Conservation (phyloP, 1,140 invertebrate genomes). For the Colletes gigas region DNA sequence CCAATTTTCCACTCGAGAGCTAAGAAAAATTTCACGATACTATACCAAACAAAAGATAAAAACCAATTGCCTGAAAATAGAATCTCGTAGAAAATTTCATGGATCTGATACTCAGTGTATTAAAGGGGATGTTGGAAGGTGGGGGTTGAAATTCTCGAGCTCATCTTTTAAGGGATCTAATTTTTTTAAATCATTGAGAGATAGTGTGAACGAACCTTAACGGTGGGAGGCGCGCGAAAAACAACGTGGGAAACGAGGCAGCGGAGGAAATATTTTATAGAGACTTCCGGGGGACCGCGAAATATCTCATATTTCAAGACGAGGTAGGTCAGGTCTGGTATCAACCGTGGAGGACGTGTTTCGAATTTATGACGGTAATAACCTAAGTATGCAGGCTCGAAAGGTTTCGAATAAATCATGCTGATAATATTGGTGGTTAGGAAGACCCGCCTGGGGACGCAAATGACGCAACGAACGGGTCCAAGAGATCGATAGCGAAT, state of each 20-base stretch:
- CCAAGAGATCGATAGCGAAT: slow-evolving; percentile 2
- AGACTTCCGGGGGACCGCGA: slow-evolving; percentile 8
- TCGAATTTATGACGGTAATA: slow-evolving; percentile 63
- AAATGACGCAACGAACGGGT: neutral
- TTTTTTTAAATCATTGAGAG: no score
- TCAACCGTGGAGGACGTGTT: slow-evolving; percentile 47
- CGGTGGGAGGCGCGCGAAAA: neutral
- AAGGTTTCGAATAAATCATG: slow-evolving; percentile 61
- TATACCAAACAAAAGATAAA: no score
- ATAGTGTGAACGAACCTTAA: no score
- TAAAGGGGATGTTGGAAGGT: no score
- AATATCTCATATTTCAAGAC: slow-evolving; percentile 40
- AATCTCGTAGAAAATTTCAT: no score
- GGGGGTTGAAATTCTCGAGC: no score
- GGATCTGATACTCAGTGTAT: no score
- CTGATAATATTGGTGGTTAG: slow-evolving; percentile 53
- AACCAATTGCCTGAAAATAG: no score
- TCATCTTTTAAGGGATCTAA: no score
- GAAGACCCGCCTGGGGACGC: neutral
- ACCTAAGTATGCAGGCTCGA: slow-evolving; percentile 43
- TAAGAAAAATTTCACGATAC: no score
- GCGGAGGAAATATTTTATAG: slow-evolving; percentile 38
- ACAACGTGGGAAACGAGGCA: neutral
- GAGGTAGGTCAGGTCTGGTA: slow-evolving; percentile 57
- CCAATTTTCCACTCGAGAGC: no score